Evolutionary conservation across 2,797 vertebrate species (phyloP), one percentile per base, ranked within the genome.

Genomic region (Sebastes dallii): DNA sequence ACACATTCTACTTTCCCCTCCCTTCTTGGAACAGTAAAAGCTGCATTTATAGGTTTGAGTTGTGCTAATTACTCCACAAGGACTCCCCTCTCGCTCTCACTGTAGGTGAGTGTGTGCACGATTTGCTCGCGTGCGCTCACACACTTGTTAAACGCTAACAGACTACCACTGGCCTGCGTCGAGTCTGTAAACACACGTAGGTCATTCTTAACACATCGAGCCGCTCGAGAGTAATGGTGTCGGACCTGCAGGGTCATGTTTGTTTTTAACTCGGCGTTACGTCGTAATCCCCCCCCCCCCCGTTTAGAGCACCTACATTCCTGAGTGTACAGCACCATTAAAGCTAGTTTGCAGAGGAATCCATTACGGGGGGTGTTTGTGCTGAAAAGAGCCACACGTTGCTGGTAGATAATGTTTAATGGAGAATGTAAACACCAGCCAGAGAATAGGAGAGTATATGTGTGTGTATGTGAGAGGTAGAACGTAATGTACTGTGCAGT

Each of bases 101-200:
- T 66, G 75, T 61, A 81, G 68, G 65, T 62, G 67, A 34, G 77
- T 61, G 69, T 65, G 68, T 60, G 36, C 16, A 20, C 20, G 50
- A 52, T 60, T 30, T 5, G 9, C 73, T 58, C 4, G 34, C 36
- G 8, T 68, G 76, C 12, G 18, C 78, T 75, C 72, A 72, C 86
- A 86, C 86, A 78, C 91, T 92, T 34, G 76, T 94, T 93, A 91
- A 93, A 93, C 32, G 84, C 76, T 58, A 86, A 94, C 89, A 94
- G 90, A 92, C 90, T 93, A 90, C 80, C 66, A 18, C 72, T 3
- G 81, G 87, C 81, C 75, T n/a, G 58, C 22, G 20, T 59, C 8
- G 55, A 86, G 90, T 94, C 87, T 93, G 90, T 94, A 91, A 93
- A 93, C 86, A 90, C 77, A 70, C 78, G 2, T 18, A 77, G 92